Base-by-base conservation (phyloP, 1,140 invertebrate species). In the Calycopis cecrops region DNA sequence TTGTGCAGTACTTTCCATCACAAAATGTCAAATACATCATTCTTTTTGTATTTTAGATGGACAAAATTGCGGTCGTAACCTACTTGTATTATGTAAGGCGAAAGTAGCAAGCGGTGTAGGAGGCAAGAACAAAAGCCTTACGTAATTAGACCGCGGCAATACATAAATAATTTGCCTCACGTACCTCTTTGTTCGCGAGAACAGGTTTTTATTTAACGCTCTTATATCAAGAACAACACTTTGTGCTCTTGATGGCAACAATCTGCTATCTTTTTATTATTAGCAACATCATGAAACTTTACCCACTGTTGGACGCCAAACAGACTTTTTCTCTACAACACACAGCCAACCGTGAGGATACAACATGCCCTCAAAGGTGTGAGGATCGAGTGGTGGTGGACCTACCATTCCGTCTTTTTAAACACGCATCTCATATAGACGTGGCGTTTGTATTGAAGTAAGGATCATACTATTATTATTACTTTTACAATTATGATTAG, bases 141-240 rank as follows among this genome's bases (percentile, higher is more conserved):
- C 79, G 78, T 86, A 86, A 85, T 85, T 85, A 85, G 79, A 78
- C 70, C 80, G 69, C 73, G 67, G 81, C 76, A 81, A 85, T 83
- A 85, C 83, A 86, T 86, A 85, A 86, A 83, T 86, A 86, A 84
- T 84, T 86, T 86, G 75, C 75, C 75, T 79, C 80, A 84, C 80
- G 79, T 83, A 77, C 69, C 73, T 68, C 78, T 83, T 83, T 84
- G 77, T 84, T 79, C 77, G 53, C 58, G 70, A 55, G 67, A 73
- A 72, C 79, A 77, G 79, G 76, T 83, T 84, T 84, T 82, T 84
- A 86, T 86, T 81, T 80, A 81, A 80, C 70, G 71, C 75, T 76
- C 71, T 75, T 79, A 78, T 81, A 83, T 79, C 74, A 77, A 78
- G 76, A 80, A 76, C 71, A 84, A 76, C 77, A 82, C 73, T 81